Percentiles rank a stretch among this genome's conserved stretches.
These are phyloP conservation scores for Sinocyclocheilus grahami DNA, from an alignment of 2,113 vertebrate genomes.

Conservation along the genomic window DNA sequence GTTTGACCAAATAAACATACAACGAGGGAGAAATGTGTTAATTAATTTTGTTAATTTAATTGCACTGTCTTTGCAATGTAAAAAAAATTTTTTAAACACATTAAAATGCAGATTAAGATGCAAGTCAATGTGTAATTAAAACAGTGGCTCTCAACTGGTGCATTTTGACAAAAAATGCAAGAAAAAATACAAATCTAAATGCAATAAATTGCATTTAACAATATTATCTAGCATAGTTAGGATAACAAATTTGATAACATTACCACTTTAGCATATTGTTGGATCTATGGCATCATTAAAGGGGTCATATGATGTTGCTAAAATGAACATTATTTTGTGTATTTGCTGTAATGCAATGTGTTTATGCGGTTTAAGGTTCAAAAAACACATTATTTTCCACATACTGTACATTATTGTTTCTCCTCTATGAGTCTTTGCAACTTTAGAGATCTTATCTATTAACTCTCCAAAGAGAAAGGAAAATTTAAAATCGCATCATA, in stretches of 20 bases:
- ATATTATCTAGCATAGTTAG: neutral
- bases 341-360: too few relatives aligned
- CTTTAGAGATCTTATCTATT: too few relatives aligned
- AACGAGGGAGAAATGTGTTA: neutral
- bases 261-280: neutral
- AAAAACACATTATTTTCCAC: too few relatives aligned
- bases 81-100: neutral
- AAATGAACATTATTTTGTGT: too few relatives aligned
- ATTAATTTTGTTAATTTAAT: neutral
- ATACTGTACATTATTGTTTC: too few relatives aligned
- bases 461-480: too few relatives aligned
- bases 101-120: neutral
- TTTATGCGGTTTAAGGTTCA: too few relatives aligned
- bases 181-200: neutral
- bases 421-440: too few relatives aligned
- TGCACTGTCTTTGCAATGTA: neutral
- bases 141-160: neutral
- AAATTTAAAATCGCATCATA: too few relatives aligned
- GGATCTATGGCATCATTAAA: neutral
- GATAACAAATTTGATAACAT: neutral
- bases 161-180: neutral
- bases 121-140: neutral
- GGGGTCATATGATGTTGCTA: too few relatives aligned
- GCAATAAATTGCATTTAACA: neutral
- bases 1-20: neutral